These are phyloP conservation scores for Haliclystus octoradiatus DNA, from an alignment of 30 jellyfish, hydroid and myxozoan species.

Conservation along the genomic window DNA sequence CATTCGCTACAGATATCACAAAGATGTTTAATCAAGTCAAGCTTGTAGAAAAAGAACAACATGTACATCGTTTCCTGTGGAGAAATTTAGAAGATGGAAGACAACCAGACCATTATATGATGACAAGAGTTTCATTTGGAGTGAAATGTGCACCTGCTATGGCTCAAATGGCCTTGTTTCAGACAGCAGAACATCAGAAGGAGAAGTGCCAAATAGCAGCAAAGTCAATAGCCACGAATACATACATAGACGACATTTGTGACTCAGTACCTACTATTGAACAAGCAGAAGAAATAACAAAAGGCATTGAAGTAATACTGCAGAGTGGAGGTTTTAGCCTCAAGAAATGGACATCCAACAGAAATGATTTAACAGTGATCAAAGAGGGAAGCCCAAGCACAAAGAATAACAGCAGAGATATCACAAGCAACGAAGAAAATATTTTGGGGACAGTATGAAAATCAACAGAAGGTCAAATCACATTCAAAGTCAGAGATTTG, in stretches of 20 bases:
- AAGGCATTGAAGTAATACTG: slow-evolving; percentile 20
- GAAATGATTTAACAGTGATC: background rate
- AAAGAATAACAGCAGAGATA: too few species aligned
- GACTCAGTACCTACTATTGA: slow-evolving; percentile 25
- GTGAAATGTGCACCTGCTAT: slow-evolving; percentile 40
- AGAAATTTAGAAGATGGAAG: slow-evolving; percentile 5
- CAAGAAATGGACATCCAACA: slow-evolving; percentile 19
- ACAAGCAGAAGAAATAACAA: slow-evolving; percentile 33
- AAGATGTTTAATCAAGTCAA: slow-evolving; percentile 29
- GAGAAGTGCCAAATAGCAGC: too few species aligned
- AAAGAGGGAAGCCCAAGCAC: background rate
- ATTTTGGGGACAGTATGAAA: slow-evolving; percentile 30
- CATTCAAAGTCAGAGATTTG: slow-evolving; percentile 36
- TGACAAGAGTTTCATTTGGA: slow-evolving; percentile 37
- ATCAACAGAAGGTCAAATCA: slow-evolving; percentile 32
- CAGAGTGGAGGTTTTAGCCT: slow-evolving; percentile 26
- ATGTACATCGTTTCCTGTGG: too few species aligned
- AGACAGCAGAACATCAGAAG: slow-evolving; percentile 23
- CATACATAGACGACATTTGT: slow-evolving; percentile 40
- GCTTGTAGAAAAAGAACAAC: too few species aligned
- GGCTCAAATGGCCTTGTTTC: slow-evolving; percentile 28
- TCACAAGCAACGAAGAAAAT: slow-evolving; percentile 41
- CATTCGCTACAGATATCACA: slow-evolving; percentile 15
- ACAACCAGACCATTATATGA: slow-evolving; percentile 22
- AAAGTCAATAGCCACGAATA: too few species aligned